Percentiles rank a stretch among this genome's conserved stretches.
These are phyloP conservation scores for Diorhabda elongata DNA, from an alignment of 1,140 invertebrate genomes.

Conservation along the genomic window DNA sequence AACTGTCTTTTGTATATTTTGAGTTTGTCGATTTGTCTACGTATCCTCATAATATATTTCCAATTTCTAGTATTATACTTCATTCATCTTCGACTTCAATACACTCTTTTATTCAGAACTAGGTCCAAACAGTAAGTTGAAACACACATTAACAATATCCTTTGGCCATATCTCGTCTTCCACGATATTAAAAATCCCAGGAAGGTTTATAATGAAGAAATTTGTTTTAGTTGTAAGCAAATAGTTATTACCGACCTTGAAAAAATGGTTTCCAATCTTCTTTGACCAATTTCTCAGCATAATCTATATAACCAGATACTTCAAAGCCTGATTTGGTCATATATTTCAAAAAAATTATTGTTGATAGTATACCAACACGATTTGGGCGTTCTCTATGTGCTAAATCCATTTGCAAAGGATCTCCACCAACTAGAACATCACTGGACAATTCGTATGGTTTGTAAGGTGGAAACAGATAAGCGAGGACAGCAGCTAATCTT, in stretches of 20 bases:
- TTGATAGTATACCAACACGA: conserved; percentile 41
- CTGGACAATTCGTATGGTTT: conserved; percentile 56
- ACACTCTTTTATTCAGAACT: no score
- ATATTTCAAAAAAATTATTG: conserved; percentile 28
- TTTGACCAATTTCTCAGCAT: conserved; percentile 60
- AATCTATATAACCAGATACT: conserved; percentile 77
- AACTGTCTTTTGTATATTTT: no score
- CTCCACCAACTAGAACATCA: conserved; percentile 51
- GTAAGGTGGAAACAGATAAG: conserved; percentile 51
- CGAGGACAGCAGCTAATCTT: conserved; percentile 51
- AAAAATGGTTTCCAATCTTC: conserved; percentile 74
- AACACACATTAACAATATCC: no score
- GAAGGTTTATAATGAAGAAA: no score
- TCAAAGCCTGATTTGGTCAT: conserved; percentile 53
- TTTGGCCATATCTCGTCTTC: no score
- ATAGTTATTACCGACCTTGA: conserved; percentile 37
- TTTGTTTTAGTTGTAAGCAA: no score
- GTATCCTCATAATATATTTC: no score
- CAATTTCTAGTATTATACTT: no score
- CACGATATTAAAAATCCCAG: no score
- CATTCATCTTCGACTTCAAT: no score
- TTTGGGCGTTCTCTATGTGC: conserved; percentile 65
- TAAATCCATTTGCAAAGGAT: conserved; percentile 60
- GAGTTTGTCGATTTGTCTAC: no score
- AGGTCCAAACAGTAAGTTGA: no score